Conservation (phyloP, 2,797 vertebrate species). For the Pipistrellus pygmaeus region DNA sequence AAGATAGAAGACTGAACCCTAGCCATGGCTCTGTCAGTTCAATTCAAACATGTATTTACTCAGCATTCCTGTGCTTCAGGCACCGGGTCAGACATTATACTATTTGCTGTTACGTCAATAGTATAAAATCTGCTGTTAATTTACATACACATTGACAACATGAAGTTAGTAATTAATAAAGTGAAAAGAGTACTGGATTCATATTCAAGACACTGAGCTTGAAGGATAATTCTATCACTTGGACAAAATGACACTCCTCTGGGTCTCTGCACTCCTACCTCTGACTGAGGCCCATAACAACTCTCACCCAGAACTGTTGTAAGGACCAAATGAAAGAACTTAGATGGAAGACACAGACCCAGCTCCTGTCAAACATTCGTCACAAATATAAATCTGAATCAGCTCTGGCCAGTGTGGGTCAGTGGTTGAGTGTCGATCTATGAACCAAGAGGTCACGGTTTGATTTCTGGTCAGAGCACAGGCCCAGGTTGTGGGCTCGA, state of each 20-base stretch:
- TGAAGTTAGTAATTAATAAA: constrained; percentile 1
- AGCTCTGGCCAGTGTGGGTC: too few relatives aligned
- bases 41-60: neutral
- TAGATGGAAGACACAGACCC: neutral
- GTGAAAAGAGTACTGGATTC: neutral
- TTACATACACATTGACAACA: neutral
- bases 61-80: neutral
- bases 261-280: neutral
- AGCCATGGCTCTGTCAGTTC: neutral
- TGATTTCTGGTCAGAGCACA: too few relatives aligned
- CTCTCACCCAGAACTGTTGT: neutral
- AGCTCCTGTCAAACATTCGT: neutral
- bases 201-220: neutral
- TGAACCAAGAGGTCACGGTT: too few relatives aligned
- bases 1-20: neutral
- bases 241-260: neutral
- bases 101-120: neutral
- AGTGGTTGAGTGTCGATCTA: too few relatives aligned
- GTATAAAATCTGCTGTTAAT: constrained; percentile 4
- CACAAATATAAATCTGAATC: constrained; percentile 38
- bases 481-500: too few relatives aligned
- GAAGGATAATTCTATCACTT: neutral
- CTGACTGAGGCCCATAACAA: neutral
- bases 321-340: constrained; percentile 24
- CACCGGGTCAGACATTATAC: neutral